Base-by-base conservation (phyloP, 2,888 invertebrate genomes). In the Drosophila subsilvestris region DNA sequence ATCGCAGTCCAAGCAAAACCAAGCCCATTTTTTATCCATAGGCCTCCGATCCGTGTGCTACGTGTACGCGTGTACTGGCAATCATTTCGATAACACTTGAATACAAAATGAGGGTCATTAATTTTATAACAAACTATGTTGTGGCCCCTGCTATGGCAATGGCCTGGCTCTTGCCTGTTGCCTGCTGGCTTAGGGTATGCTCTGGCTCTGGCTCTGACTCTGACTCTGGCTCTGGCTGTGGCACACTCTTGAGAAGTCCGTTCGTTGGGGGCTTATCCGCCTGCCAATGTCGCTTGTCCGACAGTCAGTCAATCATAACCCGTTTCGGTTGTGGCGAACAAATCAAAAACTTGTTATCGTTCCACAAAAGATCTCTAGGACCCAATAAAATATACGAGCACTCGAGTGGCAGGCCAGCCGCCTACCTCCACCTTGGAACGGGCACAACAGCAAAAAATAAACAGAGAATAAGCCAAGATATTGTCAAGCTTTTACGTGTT, bases 51-150 rank as follows among this genome's bases (percentile, higher is more conserved):
- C 61, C 56, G 27, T 37, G 47, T 58, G 78, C 69, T 71, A 51
- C 65, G 78, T 73, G 77, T 84, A 76, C 67, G 80, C 84, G 78
- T 85, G 81, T 70, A 85, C 60, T 76, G 66, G 78, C 88, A 86
- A 86, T 85, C 85, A 83, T 76, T 86, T 88, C 85, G 86, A 86
- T 86, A 84, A 87, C 87, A 88, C 88, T 86, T 88, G 86, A 86
- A 86, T 86, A 86, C 88, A 84, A 79, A 86, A 88, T 88, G 83
- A 86, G 86, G 88, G 87, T 86, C 89, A 86, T 86, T 86, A 86
- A 86, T 86, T 86, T 84, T 88, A 86, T 82, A 88, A 79, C 86
- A 83, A 86, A 84, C 83, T 78, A 74, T 76, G 79, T 68, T 78
- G 71, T 71, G 57, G 60, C 61, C 32, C 32, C 32, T 4, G 32